These are phyloP conservation scores for Nemoura dubitans DNA, from an alignment of 2,888 invertebrate species.

Conservation along the genomic window DNA sequence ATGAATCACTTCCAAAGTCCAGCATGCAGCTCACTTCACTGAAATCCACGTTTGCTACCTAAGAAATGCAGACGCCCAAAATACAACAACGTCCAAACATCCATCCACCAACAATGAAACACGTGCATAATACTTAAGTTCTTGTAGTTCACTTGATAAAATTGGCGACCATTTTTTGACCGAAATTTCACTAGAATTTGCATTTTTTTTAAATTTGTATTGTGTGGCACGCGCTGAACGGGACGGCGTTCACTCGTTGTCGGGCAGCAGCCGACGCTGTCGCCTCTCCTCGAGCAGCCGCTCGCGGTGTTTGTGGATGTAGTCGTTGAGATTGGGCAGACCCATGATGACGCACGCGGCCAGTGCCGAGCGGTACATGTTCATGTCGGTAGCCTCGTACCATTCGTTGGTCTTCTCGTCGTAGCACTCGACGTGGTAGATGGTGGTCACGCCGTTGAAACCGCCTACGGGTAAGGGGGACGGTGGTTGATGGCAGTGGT, in stretches of 20 bases:
- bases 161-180: background rate
- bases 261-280: slow-evolving; percentile 70
- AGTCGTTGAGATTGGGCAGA: slow-evolving; percentile 88
- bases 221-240: background rate
- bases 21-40: too few relatives aligned
- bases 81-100: background rate
- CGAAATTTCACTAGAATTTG: background rate
- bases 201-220: background rate
- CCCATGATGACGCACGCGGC: slow-evolving; percentile 91
- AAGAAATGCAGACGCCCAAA: too few relatives aligned
- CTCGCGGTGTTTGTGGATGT: slow-evolving; percentile 89
- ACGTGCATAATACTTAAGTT: background rate
- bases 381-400: slow-evolving; percentile 96
- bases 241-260: slow-evolving; percentile 54
- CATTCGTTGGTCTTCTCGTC: slow-evolving; percentile 85
- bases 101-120: background rate
- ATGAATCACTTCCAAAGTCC: too few relatives aligned
- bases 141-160: background rate
- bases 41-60: too few relatives aligned
- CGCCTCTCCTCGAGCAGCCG: slow-evolving; percentile 88
- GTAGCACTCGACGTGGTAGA: slow-evolving; percentile 92
- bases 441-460: slow-evolving; percentile 92
- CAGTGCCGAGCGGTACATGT: slow-evolving; percentile 87
- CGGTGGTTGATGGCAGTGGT: too few relatives aligned
- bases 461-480: too few relatives aligned